A percentile compares a stretch with the other conserved stretches of the same genome.
Conservation (phyloP, 2,888 invertebrate genomes). For the Mythimna impura region DNA sequence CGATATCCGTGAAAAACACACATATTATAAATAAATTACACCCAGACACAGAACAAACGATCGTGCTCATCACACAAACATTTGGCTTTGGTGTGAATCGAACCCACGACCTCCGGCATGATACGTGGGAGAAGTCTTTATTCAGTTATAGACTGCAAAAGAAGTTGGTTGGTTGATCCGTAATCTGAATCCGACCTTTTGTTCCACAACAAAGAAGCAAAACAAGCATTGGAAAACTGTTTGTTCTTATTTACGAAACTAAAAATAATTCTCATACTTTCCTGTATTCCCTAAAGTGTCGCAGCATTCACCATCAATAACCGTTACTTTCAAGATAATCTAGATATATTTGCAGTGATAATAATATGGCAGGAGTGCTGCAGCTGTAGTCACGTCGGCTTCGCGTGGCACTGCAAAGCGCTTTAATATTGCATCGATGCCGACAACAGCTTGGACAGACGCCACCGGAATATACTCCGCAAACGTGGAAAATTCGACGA, state of each 20-base stretch:
- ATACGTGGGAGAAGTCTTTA: background rate
- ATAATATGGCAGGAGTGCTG: conserved; percentile 45
- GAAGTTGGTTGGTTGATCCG: background rate
- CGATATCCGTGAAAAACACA: too few species aligned
- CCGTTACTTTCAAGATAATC: conserved; percentile 40
- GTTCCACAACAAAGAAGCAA: background rate
- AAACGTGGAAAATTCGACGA: conserved; percentile 32
- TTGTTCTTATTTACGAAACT: conserved; percentile 5
- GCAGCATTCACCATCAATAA: conserved; percentile 47
- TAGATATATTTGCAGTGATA: conserved; percentile 48
- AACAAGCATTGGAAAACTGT: background rate
- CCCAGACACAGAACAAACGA: too few species aligned
- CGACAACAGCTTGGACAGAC: conserved; percentile 45
- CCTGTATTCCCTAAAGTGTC: conserved; percentile 32
- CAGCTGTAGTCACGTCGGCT: conserved; percentile 51
- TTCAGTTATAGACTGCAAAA: background rate
- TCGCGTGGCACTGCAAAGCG: conserved; percentile 54
- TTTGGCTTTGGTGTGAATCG: too few species aligned
- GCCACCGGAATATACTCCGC: conserved; percentile 51
- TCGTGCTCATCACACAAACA: too few species aligned
- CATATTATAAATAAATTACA: too few species aligned
- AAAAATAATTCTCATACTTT: conserved; percentile 29
- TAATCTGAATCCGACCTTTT: background rate
- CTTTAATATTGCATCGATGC: conserved; percentile 63
- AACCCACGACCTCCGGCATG: too few species aligned